Evolutionary conservation across 1,140 invertebrate species (phyloP), one percentile per base, ranked within the genome.

Genomic region (Linepithema humile): DNA sequence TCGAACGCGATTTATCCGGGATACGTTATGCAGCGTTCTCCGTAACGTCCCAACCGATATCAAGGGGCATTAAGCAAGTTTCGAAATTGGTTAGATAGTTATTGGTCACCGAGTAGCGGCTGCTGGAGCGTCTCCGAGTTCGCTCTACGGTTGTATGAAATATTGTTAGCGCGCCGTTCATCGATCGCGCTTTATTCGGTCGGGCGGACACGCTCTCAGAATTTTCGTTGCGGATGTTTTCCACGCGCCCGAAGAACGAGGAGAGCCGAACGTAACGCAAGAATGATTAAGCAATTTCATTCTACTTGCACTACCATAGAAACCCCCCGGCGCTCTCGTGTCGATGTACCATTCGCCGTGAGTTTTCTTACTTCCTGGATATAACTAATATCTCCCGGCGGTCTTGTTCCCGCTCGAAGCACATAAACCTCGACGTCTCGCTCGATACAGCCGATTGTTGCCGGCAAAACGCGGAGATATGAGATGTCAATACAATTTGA

Each of bases 201-300:
- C 26, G 75, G 35, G 32, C 48, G n/a, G 69, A 29, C 62, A 45
- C 62, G 32, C 64, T 78, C 62, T 78, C 23, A 40, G 75, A 69
- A 78, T 78, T 69, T 78, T 69, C 48, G 45, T 17, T 38, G 74
- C 74, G 43, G 32, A 65, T 67, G 35, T 55, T 80, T 55, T 70
- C 35, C 45, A 10, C 45, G 45, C 45, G 29, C 43, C 20, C 15
- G 50, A 20, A n/a, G 32, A 78, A 78, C 74, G 32, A 53, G 29
- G 48, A 78, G 35, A 67, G 23, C 35, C 74, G 32, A n/a, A 69
- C 48, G 75, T 80, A 70, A 70, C 48, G 35, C 48, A 32, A 70
- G 75, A 70, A 80, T 80, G 75, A 80, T 80, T 80, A 80, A 80
- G 75, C 75, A 80, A 55, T 80, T 69, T 80, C 48, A 80, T 70